Evolutionary conservation across 2,888 invertebrate genomes (phyloP), one percentile per base, ranked within the genome.

Genomic region (Caenorhabditis sp.): DNA sequence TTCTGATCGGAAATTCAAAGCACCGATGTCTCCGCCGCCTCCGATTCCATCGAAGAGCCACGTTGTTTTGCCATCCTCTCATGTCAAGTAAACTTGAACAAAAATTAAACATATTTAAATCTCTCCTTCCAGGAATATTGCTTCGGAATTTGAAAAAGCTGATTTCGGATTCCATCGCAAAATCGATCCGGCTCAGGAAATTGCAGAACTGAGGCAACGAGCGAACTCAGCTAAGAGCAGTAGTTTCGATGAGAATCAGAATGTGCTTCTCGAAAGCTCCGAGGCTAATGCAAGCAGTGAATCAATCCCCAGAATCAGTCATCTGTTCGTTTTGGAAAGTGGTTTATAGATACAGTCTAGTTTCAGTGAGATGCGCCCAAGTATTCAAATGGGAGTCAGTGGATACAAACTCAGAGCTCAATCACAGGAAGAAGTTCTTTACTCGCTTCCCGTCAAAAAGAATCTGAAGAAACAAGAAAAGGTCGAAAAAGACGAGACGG

Each of bases 361-460:
- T 53, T 58, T 22, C 39, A 73, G 72, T 4, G 68, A 74, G 43
- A 74, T 74, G 74, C 66, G 62, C 24, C 74, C 74, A 24, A 68
- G 62, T 39, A 61, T 74, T 26, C 66, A 68, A 17, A 74, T 74
- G 74, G 74, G 74, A 20, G 50, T 74, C n/a, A 66, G 48, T 52
- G 61, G 55, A 11, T 68, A 43, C 15, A 61, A 58, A 15, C 32
- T 52, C 2, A 45, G 61, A 68, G 26, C 45, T 43, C 9, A 45
- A 30, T 48, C 55, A 22, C 50, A 35, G 39, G 45, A 53, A 6
- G 65, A 73, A 32, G 65, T 52, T n/a, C 22, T 70, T 1, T 75
- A 75, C 39, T 48, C 75, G 7, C 17, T 75, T 30, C 75, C 75
- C 0, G 24, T 62, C 7, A 61, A 68, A 20, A 45, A 46, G 13